These are phyloP conservation scores for Phallusia fumigata DNA, from an alignment of 23 tunicate genomes.

Conservation along the genomic window DNA sequence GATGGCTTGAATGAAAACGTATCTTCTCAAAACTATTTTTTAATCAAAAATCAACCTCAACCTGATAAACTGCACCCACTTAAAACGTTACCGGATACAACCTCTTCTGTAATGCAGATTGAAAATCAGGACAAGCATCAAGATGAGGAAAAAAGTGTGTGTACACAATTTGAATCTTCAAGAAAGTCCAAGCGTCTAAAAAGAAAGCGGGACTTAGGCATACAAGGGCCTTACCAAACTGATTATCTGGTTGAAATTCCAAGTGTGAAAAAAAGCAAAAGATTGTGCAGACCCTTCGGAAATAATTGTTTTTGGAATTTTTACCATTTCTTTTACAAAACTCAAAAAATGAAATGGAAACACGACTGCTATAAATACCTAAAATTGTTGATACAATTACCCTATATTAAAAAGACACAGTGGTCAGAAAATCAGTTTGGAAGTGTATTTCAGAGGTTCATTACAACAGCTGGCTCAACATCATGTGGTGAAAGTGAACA, in stretches of 20 bases:
- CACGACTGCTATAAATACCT: neutral
- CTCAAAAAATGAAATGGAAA: neutral
- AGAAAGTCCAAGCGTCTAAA: neutral
- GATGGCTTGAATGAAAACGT: neutral
- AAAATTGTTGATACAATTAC: neutral
- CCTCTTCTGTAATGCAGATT: neutral
- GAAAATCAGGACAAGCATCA: neutral
- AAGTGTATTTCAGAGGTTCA: neutral
- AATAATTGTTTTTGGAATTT: neutral
- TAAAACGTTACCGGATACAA: neutral
- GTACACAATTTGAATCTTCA: neutral
- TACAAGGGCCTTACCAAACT: neutral
- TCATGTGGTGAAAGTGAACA: neutral
- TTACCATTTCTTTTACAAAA: neutral
- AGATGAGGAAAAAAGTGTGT: neutral
- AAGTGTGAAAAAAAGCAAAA: neutral
- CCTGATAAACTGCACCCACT: neutral
- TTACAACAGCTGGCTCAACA: neutral
- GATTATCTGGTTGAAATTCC: slow-evolving; percentile 8
- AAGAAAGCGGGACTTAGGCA: neutral
- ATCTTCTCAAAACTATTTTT: neutral
- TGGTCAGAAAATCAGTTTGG: neutral
- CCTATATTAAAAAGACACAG: neutral
- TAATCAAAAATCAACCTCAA: neutral
- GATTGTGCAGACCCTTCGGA: neutral